A percentile compares a stretch with the other conserved stretches of the same genome.
Conservation (phyloP, 2,113 vertebrate species). For the Nettapus auritus region DNA sequence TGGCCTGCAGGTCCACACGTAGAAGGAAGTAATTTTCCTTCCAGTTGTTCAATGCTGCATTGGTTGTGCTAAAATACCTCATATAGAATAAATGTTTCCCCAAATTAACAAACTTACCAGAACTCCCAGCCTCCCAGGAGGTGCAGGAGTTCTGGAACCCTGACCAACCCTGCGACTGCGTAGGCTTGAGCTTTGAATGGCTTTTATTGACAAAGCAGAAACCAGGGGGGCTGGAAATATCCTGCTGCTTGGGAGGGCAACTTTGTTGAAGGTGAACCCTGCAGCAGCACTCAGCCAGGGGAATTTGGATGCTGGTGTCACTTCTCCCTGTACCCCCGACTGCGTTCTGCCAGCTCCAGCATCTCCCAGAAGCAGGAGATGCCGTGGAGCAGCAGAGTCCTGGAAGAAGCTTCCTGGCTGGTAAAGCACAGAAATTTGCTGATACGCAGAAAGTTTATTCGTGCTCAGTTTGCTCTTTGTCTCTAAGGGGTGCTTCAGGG, state of each 20-base stretch:
- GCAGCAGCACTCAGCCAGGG: not conserved
- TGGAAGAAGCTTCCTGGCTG: not conserved
- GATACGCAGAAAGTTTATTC: accelerated
- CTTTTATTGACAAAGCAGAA: not conserved
- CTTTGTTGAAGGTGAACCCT: not conserved
- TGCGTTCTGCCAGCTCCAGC: not conserved
- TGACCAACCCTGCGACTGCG: accelerated
- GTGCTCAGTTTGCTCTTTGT: not conserved
- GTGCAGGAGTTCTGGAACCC: not conserved
- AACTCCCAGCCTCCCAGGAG: not conserved
- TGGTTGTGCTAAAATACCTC: not conserved
- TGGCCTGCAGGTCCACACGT: accelerated
- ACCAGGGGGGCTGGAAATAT: not conserved
- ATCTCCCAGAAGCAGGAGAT: not conserved
- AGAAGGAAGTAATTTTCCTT: not conserved
- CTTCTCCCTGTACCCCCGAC: not conserved
- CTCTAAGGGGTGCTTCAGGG: not conserved
- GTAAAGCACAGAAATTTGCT: accelerated
- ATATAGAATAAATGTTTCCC: not conserved
- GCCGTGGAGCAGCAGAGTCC: not conserved
- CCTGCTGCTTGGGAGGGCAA: accelerated
- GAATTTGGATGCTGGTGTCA: too few species aligned
- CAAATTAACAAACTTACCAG: not conserved
- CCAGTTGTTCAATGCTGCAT: accelerated
- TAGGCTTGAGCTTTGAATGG: not conserved